A percentile compares a stretch with the other conserved stretches of the same genome.
These are phyloP conservation scores for Clanis bilineata DNA, from an alignment of 2,888 invertebrate species.

Conservation along the genomic window DNA sequence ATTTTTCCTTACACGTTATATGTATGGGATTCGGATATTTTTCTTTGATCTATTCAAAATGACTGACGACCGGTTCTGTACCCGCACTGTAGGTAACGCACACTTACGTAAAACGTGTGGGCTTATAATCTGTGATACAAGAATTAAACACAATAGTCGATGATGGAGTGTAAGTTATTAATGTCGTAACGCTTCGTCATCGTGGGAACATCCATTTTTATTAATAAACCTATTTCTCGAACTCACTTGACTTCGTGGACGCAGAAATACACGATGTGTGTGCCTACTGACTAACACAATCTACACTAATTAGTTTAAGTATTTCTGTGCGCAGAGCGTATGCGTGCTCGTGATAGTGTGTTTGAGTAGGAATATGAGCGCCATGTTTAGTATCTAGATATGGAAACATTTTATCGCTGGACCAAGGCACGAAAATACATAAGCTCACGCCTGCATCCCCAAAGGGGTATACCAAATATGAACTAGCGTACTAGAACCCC, in stretches of 20 bases:
- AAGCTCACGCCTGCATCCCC: no score
- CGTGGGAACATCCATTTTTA: constrained; percentile 43
- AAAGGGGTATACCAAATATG: no score
- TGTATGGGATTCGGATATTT: constrained; percentile 16
- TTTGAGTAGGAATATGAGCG: no score
- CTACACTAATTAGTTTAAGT: constrained; percentile 2
- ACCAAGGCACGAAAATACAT: no score
- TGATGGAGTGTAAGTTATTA: constrained; percentile 37
- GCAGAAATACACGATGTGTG: constrained; percentile 3
- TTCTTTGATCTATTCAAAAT: constrained; percentile 26
- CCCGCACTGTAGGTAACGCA: constrained; percentile 9
- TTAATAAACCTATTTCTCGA: constrained; percentile 16
- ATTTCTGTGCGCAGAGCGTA: background rate
- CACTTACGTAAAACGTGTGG: constrained; percentile 23
- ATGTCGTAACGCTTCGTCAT: constrained; percentile 30
- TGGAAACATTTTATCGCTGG: no score
- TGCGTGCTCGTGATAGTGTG: no score
- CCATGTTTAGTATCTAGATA: no score
- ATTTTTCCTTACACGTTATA: background rate
- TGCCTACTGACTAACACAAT: background rate
- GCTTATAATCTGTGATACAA: constrained; percentile 25
- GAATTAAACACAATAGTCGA: constrained; percentile 33
- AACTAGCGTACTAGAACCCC: no score
- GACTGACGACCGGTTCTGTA: constrained; percentile 25
- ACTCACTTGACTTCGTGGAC: background rate